Evolutionary conservation across 2,797 vertebrate species (phyloP).

Genomic region (Pelobates cultripes): DNA sequence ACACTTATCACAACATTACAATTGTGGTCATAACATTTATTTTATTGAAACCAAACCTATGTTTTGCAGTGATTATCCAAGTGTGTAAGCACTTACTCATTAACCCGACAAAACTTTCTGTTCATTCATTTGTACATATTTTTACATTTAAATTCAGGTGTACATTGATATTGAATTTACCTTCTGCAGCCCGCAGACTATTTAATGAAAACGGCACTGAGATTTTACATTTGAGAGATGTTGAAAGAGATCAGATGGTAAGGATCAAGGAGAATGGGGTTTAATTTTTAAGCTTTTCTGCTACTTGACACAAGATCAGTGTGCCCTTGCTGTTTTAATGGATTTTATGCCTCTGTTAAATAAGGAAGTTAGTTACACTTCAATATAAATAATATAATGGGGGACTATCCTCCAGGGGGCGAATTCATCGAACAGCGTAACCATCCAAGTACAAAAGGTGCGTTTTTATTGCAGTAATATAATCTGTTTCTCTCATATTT

Average conservation of each 20-base stretch:
- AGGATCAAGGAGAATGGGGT: conserved; percentile 27
- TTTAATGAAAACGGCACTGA: conserved; percentile 64
- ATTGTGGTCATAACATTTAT: background rate
- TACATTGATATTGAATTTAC: conserved; percentile 61
- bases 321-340: conserved; percentile 15
- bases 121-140: background rate
- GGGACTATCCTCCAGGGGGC: background rate
- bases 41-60: background rate
- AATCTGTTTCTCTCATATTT: conserved; percentile 12
- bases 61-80: background rate
- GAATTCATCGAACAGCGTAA: background rate
- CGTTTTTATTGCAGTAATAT: conserved; percentile 16
- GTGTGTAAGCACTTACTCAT: background rate
- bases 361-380: conserved; percentile 28
- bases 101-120: background rate
- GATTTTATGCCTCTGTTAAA: background rate
- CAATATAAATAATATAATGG: conserved; percentile 15
- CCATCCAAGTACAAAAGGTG: conserved; percentile 19
- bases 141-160: conserved; percentile 59
- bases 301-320: conserved; percentile 23
- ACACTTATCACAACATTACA: background rate
- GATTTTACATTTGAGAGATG: conserved; percentile 58
- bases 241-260: conserved; percentile 67
- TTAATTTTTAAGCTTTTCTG: conserved; percentile 23
- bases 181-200: conserved; percentile 64